phyloP scores from a whole-genome alignment of 1,140 invertebrate species.

The Plectrocnemia conspersa region DNA sequence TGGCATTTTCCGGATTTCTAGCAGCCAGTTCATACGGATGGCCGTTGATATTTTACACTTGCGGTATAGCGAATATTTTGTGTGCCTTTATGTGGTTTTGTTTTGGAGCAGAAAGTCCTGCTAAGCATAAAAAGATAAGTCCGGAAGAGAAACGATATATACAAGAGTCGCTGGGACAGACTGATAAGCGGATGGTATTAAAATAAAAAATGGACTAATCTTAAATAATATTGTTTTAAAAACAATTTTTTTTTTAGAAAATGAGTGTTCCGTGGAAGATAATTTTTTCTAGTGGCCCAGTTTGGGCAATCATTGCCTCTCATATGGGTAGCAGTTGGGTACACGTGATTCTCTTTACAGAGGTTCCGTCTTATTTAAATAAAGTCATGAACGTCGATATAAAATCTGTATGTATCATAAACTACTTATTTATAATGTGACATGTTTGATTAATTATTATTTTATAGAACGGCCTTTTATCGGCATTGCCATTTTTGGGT shows the following conservation, averaged over 20 bases:
- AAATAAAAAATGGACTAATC: not conserved
- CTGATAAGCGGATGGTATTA: slow-evolving; percentile 43
- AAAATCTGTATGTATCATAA: slow-evolving; percentile 49
- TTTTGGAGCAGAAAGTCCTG: slow-evolving; percentile 51
- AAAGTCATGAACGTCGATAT: slow-evolving; percentile 74
- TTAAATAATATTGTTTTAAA: too few species aligned
- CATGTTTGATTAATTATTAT: not conserved
- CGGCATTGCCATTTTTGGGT: slow-evolving; percentile 71
- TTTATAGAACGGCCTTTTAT: slow-evolving; percentile 66
- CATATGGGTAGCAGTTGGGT: slow-evolving; percentile 85
- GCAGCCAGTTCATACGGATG: slow-evolving; percentile 55
- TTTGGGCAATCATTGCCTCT: slow-evolving; percentile 73
- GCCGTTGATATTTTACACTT: slow-evolving; percentile 58
- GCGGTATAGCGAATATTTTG: slow-evolving; percentile 48
- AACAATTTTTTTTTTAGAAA: slow-evolving; percentile 19
- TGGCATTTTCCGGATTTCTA: slow-evolving; percentile 57
- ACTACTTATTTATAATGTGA: not conserved
- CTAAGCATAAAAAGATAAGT: slow-evolving; percentile 42
- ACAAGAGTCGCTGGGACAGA: slow-evolving; percentile 48
- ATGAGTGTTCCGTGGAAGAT: slow-evolving; percentile 60
- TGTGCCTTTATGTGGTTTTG: slow-evolving; percentile 42
- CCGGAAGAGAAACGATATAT: slow-evolving; percentile 48
- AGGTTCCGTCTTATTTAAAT: slow-evolving; percentile 82
- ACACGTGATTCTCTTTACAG: slow-evolving; percentile 80
- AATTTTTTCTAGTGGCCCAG: slow-evolving; percentile 67